phyloP scores from a whole-genome alignment of 2,113 vertebrate genomes.

The Polyodon spathula region DNA sequence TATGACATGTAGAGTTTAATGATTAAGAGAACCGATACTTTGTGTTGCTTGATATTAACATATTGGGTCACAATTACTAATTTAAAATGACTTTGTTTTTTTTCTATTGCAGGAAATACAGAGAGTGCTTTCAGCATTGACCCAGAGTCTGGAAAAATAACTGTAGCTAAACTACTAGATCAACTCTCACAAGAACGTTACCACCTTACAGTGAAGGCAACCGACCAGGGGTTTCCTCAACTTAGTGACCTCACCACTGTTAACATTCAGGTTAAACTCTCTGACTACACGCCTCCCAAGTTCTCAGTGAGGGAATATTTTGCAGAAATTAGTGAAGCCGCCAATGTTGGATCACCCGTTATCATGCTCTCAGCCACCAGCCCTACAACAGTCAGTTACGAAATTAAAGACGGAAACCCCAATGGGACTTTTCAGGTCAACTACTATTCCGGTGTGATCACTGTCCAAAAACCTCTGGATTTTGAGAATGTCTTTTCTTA shows the following conservation, averaged over 20 bases:
- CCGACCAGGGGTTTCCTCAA: slow-evolving; percentile 76
- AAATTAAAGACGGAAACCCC: slow-evolving; percentile 73
- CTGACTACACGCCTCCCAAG: slow-evolving; percentile 68
- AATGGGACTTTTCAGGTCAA: slow-evolving; percentile 74
- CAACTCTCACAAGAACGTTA: slow-evolving; percentile 56
- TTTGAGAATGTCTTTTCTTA: slow-evolving; percentile 76
- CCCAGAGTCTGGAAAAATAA: slow-evolving; percentile 65
- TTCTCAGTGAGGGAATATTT: slow-evolving; percentile 76
- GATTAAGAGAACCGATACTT: too few species aligned
- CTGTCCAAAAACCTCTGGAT: slow-evolving; percentile 63
- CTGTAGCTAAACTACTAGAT: slow-evolving; percentile 56
- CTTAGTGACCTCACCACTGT: slow-evolving; percentile 69
- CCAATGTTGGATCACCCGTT: slow-evolving; percentile 59
- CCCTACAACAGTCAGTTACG: slow-evolving; percentile 70
- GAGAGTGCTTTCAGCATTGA: slow-evolving; percentile 73
- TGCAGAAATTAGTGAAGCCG: slow-evolving; percentile 76
- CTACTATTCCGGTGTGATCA: slow-evolving; percentile 76
- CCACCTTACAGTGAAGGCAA: slow-evolving; percentile 75
- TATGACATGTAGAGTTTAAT: too few species aligned
- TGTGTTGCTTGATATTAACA: background rate
- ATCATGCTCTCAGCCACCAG: slow-evolving; percentile 66
- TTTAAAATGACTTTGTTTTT: slow-evolving; percentile 17
- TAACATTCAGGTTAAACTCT: slow-evolving; percentile 58
- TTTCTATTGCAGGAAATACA: slow-evolving; percentile 67
- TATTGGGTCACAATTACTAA: background rate